Conservation (phyloP, 2,888 invertebrate species). For the Leptinotarsa rubiginosa region DNA sequence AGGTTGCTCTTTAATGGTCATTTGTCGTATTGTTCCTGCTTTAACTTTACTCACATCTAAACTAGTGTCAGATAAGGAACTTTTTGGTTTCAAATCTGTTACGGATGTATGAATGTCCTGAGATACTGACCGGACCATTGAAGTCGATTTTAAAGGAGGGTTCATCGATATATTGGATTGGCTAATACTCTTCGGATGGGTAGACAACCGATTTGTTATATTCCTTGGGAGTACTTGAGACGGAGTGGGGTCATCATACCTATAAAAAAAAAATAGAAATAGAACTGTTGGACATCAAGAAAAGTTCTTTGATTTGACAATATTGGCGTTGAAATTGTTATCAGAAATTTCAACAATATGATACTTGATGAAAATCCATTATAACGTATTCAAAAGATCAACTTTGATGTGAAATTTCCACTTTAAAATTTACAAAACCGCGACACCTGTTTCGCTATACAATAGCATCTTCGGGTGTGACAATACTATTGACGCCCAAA, state of each 20-base stretch:
- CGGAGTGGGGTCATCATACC: slow-evolving; percentile 48
- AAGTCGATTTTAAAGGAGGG: slow-evolving; percentile 47
- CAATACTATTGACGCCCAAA: no score
- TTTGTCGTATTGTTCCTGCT: slow-evolving; percentile 40
- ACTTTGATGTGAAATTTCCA: no score
- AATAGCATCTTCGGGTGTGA: no score
- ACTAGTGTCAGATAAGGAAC: slow-evolving; percentile 69
- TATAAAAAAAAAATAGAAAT: slow-evolving; percentile 30
- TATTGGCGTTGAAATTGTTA: no score
- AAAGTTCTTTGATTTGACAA: no score
- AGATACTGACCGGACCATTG: slow-evolving; percentile 68
- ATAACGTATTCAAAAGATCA: no score
- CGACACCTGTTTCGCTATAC: no score
- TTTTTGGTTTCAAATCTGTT: slow-evolving; percentile 62
- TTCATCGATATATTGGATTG: slow-evolving; percentile 60
- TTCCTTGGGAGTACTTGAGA: slow-evolving; percentile 28
- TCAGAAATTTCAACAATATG: no score
- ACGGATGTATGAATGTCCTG: slow-evolving; percentile 67
- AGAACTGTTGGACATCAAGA: not conserved
- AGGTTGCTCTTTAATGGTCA: slow-evolving; percentile 59
- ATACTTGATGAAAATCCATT: no score
- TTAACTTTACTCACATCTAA: slow-evolving; percentile 56
- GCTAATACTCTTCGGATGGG: slow-evolving; percentile 58
- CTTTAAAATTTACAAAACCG: no score
- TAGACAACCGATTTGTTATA: slow-evolving; percentile 42